Conservation (phyloP, 2,797 vertebrate species). For the Rallus crepitans region DNA sequence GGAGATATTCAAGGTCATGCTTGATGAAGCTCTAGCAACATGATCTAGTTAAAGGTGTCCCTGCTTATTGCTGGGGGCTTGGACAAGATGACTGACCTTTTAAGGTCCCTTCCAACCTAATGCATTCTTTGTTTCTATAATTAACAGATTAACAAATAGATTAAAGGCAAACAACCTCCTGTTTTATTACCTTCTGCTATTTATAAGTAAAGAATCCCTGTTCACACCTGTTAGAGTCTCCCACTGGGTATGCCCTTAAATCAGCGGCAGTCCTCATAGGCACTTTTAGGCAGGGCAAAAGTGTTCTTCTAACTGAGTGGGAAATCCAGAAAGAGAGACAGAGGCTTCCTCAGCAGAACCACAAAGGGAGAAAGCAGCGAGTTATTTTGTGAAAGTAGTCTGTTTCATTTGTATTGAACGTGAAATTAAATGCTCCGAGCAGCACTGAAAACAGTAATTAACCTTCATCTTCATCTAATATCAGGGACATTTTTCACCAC, state of each 20-base stretch:
- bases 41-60: too few relatives aligned
- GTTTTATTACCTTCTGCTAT: background rate
- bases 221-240: background rate
- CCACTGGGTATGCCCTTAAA: background rate
- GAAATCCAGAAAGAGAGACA: background rate
- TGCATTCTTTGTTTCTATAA: background rate
- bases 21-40: too few relatives aligned
- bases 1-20: too few relatives aligned
- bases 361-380: background rate
- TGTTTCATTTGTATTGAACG: slow-evolving; percentile 8
- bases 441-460: slow-evolving; percentile 41
- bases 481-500: slow-evolving; percentile 19
- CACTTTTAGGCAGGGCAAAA: background rate
- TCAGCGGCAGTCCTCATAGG: background rate
- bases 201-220: background rate
- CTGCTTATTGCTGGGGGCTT: too few relatives aligned
- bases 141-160: background rate
- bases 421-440: slow-evolving; percentile 33
- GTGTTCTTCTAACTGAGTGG: background rate
- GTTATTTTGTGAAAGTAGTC: slow-evolving; percentile 16
- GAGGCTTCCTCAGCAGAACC: background rate
- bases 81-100: too few relatives aligned
- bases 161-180: background rate
- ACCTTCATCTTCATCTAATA: background rate
- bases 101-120: too few relatives aligned